phyloP scores from a whole-genome alignment of 2,113 vertebrate species.

The Elgaria multicarinata region DNA sequence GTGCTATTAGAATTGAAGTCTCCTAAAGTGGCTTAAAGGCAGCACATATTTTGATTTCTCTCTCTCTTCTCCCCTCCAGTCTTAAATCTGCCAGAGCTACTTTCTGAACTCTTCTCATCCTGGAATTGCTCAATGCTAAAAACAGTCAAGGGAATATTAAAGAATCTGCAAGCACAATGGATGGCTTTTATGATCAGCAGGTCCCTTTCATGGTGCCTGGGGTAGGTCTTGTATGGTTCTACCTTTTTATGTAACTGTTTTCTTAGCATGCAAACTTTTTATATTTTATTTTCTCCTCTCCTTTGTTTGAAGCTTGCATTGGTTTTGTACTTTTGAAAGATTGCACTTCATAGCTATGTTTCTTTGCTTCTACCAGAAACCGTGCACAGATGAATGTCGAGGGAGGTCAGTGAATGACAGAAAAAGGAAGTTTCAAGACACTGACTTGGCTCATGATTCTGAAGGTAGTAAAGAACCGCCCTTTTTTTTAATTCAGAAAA shows the following conservation, averaged over 20 bases:
- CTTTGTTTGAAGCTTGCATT: not conserved
- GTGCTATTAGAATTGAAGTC: slow-evolving; percentile 10
- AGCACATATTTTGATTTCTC: slow-evolving; percentile 8
- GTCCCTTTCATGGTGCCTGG: slow-evolving; percentile 93
- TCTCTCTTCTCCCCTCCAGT: not conserved
- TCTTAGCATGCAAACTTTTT: not conserved
- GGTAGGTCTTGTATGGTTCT: slow-evolving; percentile 79
- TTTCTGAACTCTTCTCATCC: slow-evolving; percentile 50
- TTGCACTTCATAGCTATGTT: not conserved
- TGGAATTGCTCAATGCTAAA: slow-evolving; percentile 80
- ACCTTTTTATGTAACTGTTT: not conserved
- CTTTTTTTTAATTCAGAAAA: not conserved
- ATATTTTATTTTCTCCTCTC: not conserved
- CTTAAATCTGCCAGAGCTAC: slow-evolving; percentile 64
- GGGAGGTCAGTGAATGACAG: slow-evolving; percentile 81
- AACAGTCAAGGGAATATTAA: slow-evolving; percentile 66
- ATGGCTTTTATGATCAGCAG: slow-evolving; percentile 97
- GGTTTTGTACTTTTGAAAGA: not conserved
- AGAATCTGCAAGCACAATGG: slow-evolving; percentile 83
- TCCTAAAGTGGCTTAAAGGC: slow-evolving; percentile 12
- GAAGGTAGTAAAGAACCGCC: slow-evolving; percentile 83
- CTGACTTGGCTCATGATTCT: slow-evolving; percentile 93
- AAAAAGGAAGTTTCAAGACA: slow-evolving; percentile 95
- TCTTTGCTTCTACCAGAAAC: slow-evolving; percentile 69
- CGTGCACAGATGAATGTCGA: slow-evolving; percentile 84